Conservation (phyloP, 2,113 vertebrate species). For the Petaurus breviceps region DNA sequence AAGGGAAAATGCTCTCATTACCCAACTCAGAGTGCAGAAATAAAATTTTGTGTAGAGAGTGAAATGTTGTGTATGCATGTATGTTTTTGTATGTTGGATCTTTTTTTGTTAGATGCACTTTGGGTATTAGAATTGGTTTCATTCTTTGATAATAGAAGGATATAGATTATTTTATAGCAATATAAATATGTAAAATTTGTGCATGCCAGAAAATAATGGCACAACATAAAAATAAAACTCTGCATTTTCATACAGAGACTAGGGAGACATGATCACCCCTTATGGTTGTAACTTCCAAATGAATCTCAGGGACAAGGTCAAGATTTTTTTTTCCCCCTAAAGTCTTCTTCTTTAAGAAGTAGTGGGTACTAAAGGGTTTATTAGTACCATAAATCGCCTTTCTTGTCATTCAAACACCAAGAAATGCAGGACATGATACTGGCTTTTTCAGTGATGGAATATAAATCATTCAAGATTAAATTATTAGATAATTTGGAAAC, state of each 20-base stretch:
- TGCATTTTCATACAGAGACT: constrained; percentile 35
- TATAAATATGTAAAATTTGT: constrained; percentile 25
- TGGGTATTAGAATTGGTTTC: constrained; percentile 13
- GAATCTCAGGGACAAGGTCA: constrained; percentile 79
- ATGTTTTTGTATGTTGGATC: not conserved
- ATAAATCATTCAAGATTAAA: constrained; percentile 88
- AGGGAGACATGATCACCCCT: constrained; percentile 66
- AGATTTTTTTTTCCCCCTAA: constrained; percentile 4
- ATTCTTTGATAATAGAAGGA: constrained; percentile 43
- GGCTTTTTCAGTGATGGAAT: constrained; percentile 80
- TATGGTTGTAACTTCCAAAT: constrained; percentile 74
- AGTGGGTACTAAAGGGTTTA: constrained; percentile 80
- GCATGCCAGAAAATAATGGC: constrained; percentile 61
- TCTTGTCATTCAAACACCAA: constrained; percentile 84
- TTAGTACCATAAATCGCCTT: constrained; percentile 81
- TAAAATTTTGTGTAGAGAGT: not conserved
- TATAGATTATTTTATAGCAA: not conserved
- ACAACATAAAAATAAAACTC: constrained; percentile 36
- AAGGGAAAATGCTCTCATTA: not conserved
- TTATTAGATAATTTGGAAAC: constrained; percentile 89
- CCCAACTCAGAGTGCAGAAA: not conserved
- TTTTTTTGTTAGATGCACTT: not conserved
- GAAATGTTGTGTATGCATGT: not conserved
- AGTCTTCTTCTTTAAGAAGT: constrained; percentile 77
- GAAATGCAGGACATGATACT: constrained; percentile 76